These are phyloP conservation scores for Sorex araneus DNA, from an alignment of 2,113 vertebrate species.

Conservation along the genomic window DNA sequence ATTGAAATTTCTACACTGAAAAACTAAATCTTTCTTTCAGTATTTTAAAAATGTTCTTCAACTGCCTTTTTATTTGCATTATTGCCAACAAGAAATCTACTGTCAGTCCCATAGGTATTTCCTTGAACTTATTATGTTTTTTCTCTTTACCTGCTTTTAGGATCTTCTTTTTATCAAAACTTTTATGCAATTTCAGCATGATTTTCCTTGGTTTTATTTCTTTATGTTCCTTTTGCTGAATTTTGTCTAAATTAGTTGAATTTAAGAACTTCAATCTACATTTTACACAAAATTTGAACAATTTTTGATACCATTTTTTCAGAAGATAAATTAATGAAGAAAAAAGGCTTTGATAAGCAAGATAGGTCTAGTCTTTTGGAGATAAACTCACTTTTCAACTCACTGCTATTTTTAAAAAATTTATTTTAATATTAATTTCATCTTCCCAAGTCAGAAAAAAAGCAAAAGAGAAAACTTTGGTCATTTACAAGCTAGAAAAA, in stretches of 20 bases:
- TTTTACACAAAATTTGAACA: slow-evolving; percentile 22
- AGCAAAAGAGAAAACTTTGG: background rate
- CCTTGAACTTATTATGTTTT: background rate
- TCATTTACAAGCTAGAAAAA: background rate
- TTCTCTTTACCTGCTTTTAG: background rate
- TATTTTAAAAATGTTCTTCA: background rate
- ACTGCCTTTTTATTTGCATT: background rate
- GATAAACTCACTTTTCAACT: too few relatives aligned
- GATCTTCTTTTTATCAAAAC: slow-evolving; percentile 22
- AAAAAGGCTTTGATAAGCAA: too few relatives aligned
- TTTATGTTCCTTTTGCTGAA: background rate
- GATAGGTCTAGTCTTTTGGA: too few relatives aligned
- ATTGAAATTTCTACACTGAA: too few relatives aligned
- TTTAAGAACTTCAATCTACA: background rate
- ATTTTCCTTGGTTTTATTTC: background rate
- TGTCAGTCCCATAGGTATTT: background rate
- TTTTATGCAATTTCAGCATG: slow-evolving; percentile 8
- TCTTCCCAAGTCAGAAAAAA: background rate
- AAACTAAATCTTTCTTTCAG: background rate
- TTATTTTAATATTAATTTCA: background rate
- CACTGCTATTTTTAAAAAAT: background rate
- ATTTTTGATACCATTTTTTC: background rate
- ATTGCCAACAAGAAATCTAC: background rate
- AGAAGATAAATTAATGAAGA: too few relatives aligned
- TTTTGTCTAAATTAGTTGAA: background rate